These are phyloP conservation scores for Molossus alvarezi DNA, from an alignment of 2,797 vertebrate species.

Conservation along the genomic window DNA sequence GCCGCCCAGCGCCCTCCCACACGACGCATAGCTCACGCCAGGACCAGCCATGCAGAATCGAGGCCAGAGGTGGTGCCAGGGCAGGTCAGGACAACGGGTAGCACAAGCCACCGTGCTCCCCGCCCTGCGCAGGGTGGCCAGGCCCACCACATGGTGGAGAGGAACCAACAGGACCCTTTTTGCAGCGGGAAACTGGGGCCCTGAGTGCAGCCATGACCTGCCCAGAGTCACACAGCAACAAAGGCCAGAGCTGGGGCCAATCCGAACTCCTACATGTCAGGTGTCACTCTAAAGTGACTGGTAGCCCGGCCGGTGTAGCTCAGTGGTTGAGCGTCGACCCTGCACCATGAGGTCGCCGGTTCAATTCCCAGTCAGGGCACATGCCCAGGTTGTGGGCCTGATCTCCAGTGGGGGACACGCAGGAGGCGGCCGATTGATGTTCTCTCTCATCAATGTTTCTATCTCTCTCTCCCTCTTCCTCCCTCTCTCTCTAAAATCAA, in stretches of 20 bases:
- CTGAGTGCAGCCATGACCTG: not conserved
- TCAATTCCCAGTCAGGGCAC: too few relatives aligned
- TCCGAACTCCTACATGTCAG: not conserved
- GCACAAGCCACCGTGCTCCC: fast-evolving
- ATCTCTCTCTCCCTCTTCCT: too few relatives aligned
- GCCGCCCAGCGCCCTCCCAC: not conserved
- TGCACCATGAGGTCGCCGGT: too few relatives aligned
- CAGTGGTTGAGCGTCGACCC: too few relatives aligned
- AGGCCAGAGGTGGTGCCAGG: fast-evolving
- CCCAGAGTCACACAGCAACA: not conserved
- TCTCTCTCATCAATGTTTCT: too few relatives aligned
- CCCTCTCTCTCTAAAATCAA: too few relatives aligned
- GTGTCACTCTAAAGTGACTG: not conserved
- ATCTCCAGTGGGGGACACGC: too few relatives aligned
- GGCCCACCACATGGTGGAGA: not conserved
- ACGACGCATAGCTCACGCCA: fast-evolving
- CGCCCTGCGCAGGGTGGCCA: not conserved
- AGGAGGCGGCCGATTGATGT: too few relatives aligned
- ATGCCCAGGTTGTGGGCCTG: too few relatives aligned
- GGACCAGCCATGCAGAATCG: not conserved
- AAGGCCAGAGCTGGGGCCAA: not conserved
- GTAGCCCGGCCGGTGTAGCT: too few relatives aligned
- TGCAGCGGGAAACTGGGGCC: not conserved
- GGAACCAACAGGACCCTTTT: not conserved
- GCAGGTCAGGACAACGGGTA: not conserved